Evolutionary conservation across 2,113 vertebrate genomes (phyloP).

Genomic region (Girardinichthys multiradiatus): DNA sequence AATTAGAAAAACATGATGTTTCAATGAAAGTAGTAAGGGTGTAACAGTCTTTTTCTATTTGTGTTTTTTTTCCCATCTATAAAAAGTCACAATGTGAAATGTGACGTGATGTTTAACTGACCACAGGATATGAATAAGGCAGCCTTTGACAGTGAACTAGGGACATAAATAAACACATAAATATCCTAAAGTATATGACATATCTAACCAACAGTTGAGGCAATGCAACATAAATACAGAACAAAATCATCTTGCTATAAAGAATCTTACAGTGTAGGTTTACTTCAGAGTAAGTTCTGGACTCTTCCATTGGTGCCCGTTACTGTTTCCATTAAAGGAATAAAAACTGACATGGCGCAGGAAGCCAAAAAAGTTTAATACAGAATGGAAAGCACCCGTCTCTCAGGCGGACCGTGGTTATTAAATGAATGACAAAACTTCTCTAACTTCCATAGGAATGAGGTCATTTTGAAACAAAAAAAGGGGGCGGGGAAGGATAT

Average conservation of each 20-base stretch:
- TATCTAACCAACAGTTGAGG: neutral
- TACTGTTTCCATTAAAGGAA: slow-evolving; percentile 5
- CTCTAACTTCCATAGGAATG: slow-evolving; percentile 40
- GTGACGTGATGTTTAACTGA: no score
- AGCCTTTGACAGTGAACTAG: no score
- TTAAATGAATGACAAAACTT: slow-evolving; percentile 51
- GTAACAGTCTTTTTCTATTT: no score
- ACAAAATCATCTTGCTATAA: neutral
- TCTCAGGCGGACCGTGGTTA: slow-evolving; percentile 25
- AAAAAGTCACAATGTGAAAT: no score
- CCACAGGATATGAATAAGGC: no score
- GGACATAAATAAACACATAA: neutral
- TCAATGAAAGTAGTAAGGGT: no score
- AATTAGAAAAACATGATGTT: no score
- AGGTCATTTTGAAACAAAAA: slow-evolving; percentile 43
- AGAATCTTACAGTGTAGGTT: neutral
- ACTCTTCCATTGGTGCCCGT: neutral
- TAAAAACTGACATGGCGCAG: slow-evolving; percentile 6
- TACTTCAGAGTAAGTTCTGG: neutral
- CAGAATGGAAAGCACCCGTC: slow-evolving; percentile 20
- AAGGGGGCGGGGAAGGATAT: slow-evolving; percentile 1
- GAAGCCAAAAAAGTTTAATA: slow-evolving; percentile 33
- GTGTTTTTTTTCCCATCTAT: no score
- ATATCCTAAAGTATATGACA: neutral
- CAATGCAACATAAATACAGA: neutral